A percentile compares a stretch with the other conserved stretches of the same genome.
These are phyloP conservation scores for Zonotrichia leucophrys DNA, from an alignment of 2,113 vertebrate species.

Conservation along the genomic window DNA sequence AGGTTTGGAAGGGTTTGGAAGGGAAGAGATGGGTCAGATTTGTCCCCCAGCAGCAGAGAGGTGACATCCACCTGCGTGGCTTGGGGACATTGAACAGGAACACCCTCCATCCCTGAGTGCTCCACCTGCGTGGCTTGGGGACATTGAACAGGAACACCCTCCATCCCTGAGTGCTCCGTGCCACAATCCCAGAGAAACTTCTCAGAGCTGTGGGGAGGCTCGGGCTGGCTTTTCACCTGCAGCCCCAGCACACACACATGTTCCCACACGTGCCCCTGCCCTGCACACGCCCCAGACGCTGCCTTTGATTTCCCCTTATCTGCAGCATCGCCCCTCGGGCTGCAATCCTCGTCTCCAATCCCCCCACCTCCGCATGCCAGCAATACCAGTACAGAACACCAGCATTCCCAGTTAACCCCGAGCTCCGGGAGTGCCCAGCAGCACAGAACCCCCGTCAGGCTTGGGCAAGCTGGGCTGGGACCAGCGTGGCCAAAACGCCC, in stretches of 20 bases:
- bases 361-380: slow-evolving; percentile 18
- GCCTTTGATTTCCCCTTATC: slow-evolving; percentile 34
- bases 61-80: fast-evolving
- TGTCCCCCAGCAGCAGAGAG: background rate
- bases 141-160: background rate
- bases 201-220: fast-evolving
- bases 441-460: background rate
- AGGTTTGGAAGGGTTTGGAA: too few species aligned
- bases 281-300: background rate
- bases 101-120: fast-evolving
- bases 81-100: background rate
- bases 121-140: too few species aligned
- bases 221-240: background rate
- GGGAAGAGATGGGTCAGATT: background rate
- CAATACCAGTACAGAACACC: background rate
- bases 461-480: background rate
- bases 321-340: background rate
- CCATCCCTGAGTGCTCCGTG: fast-evolving
- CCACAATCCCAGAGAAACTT: fast-evolving
- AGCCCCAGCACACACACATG: background rate
- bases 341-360: background rate
- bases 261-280: background rate
- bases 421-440: background rate
- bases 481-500: background rate
- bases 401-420: background rate